Percentiles rank a stretch among this genome's conserved stretches.
phyloP scores from a whole-genome alignment of 2,113 vertebrate species.

The Tetrax tetrax region DNA sequence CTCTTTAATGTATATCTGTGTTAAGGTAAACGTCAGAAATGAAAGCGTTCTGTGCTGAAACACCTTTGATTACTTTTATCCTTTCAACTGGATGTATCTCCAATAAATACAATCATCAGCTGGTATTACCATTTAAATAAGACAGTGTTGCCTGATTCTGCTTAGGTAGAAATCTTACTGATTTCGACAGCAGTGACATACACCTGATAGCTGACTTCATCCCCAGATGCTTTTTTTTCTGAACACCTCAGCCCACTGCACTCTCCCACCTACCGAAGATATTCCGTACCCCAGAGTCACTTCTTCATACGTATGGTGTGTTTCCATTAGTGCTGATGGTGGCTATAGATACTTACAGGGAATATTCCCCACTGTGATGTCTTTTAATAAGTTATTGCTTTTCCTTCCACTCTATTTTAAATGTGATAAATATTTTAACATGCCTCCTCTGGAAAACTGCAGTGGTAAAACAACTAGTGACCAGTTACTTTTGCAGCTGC shows the following conservation, averaged over 20 bases:
- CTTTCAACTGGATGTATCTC: neutral
- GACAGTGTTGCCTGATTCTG: neutral
- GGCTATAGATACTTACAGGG: neutral
- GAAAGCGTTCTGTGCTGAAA: neutral
- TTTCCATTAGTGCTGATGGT: neutral
- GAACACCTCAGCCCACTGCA: neutral
- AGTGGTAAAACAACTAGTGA: neutral
- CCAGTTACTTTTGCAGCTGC: neutral
- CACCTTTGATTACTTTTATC: neutral
- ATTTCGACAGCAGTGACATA: neutral
- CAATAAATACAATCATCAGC: neutral
- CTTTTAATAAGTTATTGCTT: constrained; percentile 21
- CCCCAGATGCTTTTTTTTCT: neutral
- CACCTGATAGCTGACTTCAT: neutral
- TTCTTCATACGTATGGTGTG: neutral
- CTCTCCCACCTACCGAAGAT: neutral
- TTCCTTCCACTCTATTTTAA: constrained; percentile 26
- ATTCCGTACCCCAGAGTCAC: neutral
- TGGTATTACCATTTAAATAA: neutral
- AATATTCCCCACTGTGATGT: neutral
- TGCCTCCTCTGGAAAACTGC: neutral
- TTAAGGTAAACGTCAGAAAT: neutral
- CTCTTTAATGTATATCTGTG: neutral
- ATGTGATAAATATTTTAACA: constrained; percentile 28
- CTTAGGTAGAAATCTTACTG: neutral